These are phyloP conservation scores for Cosmia trapezina DNA, from an alignment of 2,888 invertebrate species.

Conservation along the genomic window DNA sequence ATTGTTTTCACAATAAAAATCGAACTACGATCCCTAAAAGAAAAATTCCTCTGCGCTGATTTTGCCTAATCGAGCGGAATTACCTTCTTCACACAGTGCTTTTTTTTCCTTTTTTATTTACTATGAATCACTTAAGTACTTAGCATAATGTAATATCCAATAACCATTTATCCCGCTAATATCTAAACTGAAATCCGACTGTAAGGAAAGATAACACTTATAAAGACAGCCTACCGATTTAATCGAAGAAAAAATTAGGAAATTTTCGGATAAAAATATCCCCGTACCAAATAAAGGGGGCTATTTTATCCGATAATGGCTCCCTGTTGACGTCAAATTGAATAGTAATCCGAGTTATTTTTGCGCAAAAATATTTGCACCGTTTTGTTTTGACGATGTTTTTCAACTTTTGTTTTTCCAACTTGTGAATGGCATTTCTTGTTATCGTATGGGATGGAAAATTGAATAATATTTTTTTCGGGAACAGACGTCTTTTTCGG, in stretches of 20 bases:
- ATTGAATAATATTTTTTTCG: constrained; percentile 31
- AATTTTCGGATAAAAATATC: constrained; percentile 32
- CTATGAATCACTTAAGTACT: background rate
- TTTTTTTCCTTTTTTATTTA: background rate
- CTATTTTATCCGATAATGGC: constrained; percentile 49
- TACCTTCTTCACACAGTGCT: background rate
- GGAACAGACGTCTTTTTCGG: background rate
- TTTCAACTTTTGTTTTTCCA: constrained; percentile 42
- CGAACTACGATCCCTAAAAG: background rate
- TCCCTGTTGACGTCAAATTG: constrained; percentile 52
- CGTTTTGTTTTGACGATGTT: constrained; percentile 27
- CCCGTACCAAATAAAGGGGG: constrained; percentile 25
- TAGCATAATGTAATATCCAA: constrained; percentile 17
- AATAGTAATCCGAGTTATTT: constrained; percentile 49
- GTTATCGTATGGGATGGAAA: constrained; percentile 10
- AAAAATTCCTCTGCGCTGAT: background rate
- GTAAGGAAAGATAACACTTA: constrained; percentile 36
- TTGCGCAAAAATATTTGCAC: constrained; percentile 51
- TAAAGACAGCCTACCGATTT: constrained; percentile 11
- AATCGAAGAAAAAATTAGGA: constrained; percentile 33
- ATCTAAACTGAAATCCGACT: constrained; percentile 19
- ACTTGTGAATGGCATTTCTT: constrained; percentile 24
- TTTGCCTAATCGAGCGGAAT: constrained; percentile 13
- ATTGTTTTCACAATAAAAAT: background rate
- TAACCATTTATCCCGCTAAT: constrained; percentile 24